These are phyloP conservation scores for Chouioia cunea DNA, from an alignment of 2,888 invertebrate species.

Conservation along the genomic window DNA sequence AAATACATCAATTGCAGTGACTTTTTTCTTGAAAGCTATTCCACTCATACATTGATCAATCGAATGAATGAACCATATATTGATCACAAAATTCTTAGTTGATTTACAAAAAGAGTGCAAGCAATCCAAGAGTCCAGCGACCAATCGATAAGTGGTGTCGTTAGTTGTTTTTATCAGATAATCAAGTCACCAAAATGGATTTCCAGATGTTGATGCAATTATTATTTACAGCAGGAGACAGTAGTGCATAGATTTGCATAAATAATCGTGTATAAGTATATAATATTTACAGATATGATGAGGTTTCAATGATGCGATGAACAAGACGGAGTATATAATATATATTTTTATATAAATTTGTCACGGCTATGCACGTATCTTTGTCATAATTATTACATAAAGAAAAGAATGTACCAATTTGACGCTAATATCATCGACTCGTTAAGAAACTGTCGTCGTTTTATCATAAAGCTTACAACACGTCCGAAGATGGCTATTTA, in stretches of 20 bases:
- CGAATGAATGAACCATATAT: constrained; percentile 23
- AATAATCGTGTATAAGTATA: constrained; percentile 53
- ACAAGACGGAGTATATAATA: constrained; percentile 53
- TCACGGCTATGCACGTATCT: constrained; percentile 34
- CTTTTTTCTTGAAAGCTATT: constrained; percentile 36
- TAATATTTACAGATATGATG: constrained; percentile 58
- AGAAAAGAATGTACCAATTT: background rate
- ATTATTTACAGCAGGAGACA: constrained; percentile 68
- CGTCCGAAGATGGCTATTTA: constrained; percentile 11
- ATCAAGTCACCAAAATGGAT: constrained; percentile 62
- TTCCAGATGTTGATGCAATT: constrained; percentile 62
- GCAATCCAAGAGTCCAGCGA: constrained; percentile 67
- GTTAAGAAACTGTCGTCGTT: constrained; percentile 4
- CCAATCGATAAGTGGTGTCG: constrained; percentile 67
- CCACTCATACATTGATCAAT: constrained; percentile 21
- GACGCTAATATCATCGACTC: constrained; percentile 22
- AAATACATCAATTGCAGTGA: constrained; percentile 16
- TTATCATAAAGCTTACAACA: constrained; percentile 10
- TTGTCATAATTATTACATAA: constrained; percentile 22
- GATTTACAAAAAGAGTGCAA: constrained; percentile 61
- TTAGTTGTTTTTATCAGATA: constrained; percentile 62
- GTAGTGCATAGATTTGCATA: constrained; percentile 57
- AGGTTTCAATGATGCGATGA: constrained; percentile 64
- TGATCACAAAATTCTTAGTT: constrained; percentile 47
- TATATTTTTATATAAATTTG: too few relatives aligned